Evolutionary conservation across 1,140 invertebrate species (phyloP).

Genomic region (Aphelenchoides avenae): DNA sequence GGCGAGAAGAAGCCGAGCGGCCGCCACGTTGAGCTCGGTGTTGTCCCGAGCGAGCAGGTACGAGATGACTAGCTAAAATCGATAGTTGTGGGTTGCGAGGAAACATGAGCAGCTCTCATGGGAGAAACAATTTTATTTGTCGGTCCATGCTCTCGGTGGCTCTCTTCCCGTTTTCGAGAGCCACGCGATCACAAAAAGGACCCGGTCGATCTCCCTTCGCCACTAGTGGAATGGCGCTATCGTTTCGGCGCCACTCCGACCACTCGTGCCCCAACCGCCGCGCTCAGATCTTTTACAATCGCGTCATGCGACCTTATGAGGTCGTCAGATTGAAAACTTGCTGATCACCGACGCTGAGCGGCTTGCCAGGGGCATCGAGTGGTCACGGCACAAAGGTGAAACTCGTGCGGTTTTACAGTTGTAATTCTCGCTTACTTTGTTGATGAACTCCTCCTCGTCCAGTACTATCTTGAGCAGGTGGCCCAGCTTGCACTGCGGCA

Average conservation of each 20-base stretch:
- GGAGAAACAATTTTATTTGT: no score
- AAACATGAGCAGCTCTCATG: no score
- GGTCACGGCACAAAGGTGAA: conserved; percentile 12
- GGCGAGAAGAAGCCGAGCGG: conserved; percentile 29
- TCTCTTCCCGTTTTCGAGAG: not conserved
- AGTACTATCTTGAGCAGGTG: conserved; percentile 29
- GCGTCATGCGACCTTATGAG: conserved; percentile 12
- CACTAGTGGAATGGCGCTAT: no score
- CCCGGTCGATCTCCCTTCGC: no score
- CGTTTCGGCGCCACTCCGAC: no score
- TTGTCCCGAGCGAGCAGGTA: conserved; percentile 33
- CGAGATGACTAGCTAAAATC: conserved; percentile 39
- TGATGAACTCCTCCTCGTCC: conserved; percentile 27
- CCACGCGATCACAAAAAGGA: not conserved
- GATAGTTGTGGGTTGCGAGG: no score
- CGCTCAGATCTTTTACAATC: no score
- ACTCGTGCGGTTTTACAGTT: no score
- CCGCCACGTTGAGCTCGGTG: conserved; percentile 28
- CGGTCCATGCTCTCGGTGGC: conserved; percentile 4
- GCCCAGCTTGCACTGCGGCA: conserved; percentile 32
- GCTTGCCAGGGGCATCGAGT: no score
- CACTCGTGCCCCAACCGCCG: no score
- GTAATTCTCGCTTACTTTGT: conserved; percentile 22
- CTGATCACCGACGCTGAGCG: no score
- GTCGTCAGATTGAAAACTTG: conserved; percentile 8